phyloP scores from a whole-genome alignment of 35 echinoderm and acorn worm genomes.

The Apostichopus parvimensis region DNA sequence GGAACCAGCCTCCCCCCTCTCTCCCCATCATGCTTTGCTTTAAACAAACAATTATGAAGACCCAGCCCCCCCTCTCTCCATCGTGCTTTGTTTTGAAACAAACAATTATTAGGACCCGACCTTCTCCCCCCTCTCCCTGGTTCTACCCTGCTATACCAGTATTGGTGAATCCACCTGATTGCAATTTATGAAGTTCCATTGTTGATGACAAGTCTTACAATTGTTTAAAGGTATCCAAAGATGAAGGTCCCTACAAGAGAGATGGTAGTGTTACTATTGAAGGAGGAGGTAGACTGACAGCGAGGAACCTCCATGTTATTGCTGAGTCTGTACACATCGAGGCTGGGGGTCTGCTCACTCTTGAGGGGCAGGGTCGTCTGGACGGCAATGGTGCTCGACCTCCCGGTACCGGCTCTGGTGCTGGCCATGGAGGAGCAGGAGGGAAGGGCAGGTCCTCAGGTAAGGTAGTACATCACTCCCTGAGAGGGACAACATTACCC shows the following conservation, averaged over 20 bases:
- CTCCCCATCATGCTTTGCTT: too few species aligned
- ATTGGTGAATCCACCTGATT: too few species aligned
- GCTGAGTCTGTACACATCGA: slow-evolving; percentile 70
- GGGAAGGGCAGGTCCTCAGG: slow-evolving; percentile 66
- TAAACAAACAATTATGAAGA: too few species aligned
- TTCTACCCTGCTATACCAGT: too few species aligned
- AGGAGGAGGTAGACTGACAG: slow-evolving; percentile 72
- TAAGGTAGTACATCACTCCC: neutral
- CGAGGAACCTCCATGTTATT: slow-evolving; percentile 57
- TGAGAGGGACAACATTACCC: too few species aligned
- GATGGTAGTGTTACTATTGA: slow-evolving; percentile 75
- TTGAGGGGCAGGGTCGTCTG: slow-evolving; percentile 54
- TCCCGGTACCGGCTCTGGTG: slow-evolving; percentile 56
- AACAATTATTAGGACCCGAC: too few species aligned
- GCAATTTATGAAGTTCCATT: too few species aligned
- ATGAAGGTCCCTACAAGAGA: slow-evolving; percentile 59
- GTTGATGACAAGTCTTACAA: too few species aligned
- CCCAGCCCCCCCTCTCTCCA: too few species aligned
- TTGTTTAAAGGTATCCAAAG: slow-evolving; percentile 48
- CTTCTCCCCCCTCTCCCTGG: too few species aligned
- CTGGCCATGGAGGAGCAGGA: slow-evolving; percentile 74
- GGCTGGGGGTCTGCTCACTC: slow-evolving; percentile 55
- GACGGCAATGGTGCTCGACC: slow-evolving; percentile 60
- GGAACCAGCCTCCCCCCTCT: too few species aligned
- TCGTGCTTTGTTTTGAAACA: too few species aligned